phyloP scores from a whole-genome alignment of 2,797 vertebrate species.

The Amblyopsis hoosieri region DNA sequence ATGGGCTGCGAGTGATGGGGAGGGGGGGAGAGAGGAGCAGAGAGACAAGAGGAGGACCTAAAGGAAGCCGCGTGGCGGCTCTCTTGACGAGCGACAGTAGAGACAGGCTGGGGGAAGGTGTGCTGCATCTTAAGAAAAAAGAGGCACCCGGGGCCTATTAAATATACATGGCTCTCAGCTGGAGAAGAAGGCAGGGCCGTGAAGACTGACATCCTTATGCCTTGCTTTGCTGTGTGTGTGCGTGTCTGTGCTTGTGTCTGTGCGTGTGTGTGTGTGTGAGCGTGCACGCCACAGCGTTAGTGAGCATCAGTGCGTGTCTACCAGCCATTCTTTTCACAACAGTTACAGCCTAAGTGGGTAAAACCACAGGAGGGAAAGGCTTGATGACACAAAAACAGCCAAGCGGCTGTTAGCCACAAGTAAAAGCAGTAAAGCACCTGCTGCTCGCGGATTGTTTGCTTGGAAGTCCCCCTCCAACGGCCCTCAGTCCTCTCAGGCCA shows the following conservation, averaged over 20 bases:
- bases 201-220: constrained; percentile 52
- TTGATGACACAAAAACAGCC: constrained; percentile 29
- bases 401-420: constrained; percentile 41
- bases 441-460: constrained; percentile 29
- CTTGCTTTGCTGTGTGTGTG: constrained; percentile 2
- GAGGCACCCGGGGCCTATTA: constrained; percentile 74
- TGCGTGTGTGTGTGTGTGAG: constrained; percentile 5
- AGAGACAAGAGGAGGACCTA: constrained; percentile 39
- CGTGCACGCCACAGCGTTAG: constrained; percentile 16
- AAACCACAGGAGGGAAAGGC: constrained; percentile 25
- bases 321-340: constrained; percentile 13
- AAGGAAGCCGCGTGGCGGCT: constrained; percentile 66
- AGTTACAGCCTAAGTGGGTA: constrained; percentile 25
- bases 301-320: constrained; percentile 21
- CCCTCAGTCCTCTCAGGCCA: constrained; percentile 43
- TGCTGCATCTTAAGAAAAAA: constrained; percentile 70
- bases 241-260: background rate
- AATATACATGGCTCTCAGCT: constrained; percentile 77
- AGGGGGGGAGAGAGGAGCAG: constrained; percentile 40
- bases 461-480: constrained; percentile 39
- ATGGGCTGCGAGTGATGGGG: constrained; percentile 62
- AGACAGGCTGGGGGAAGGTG: constrained; percentile 66
- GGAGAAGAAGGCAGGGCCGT: constrained; percentile 68
- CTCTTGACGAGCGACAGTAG: constrained; percentile 60
- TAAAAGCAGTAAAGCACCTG: constrained; percentile 51